Conservation (phyloP, 2,113 vertebrate genomes). For the Progne subis region DNA sequence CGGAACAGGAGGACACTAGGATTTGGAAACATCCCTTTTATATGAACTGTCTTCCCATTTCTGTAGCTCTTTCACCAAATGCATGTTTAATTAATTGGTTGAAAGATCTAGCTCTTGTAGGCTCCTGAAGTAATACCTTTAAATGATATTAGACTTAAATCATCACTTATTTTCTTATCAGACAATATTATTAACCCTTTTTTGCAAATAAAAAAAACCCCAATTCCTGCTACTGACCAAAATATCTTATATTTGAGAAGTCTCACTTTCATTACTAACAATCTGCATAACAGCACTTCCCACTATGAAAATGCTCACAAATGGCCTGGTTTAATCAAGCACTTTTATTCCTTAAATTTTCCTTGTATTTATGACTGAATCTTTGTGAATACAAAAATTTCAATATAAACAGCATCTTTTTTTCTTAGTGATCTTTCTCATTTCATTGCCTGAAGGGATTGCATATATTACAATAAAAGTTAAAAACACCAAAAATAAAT, state of each 20-base stretch:
- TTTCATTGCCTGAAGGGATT: not conserved
- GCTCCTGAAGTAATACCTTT: not conserved
- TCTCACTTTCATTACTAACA: not conserved
- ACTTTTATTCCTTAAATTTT: not conserved
- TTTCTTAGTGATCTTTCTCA: not conserved
- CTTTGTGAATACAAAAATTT: not conserved
- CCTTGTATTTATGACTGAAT: not conserved
- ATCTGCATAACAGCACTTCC: not conserved
- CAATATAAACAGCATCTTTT: not conserved
- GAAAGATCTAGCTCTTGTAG: not conserved
- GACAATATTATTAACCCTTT: not conserved
- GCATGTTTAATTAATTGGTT: not conserved
- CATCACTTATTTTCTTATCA: not conserved
- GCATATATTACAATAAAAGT: not conserved
- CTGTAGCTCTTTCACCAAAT: not conserved
- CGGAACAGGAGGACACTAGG: not conserved
- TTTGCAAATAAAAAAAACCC: not conserved
- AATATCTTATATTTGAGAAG: not conserved
- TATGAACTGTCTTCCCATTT: not conserved
- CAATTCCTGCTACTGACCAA: not conserved
- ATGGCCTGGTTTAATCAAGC: not conserved
- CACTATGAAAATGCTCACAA: not conserved
- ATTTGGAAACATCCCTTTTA: not conserved
- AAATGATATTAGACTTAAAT: not conserved
- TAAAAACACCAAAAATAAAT: rapidly evolving